Base-by-base conservation (phyloP, 2,888 invertebrate species). In the Pyrochroa serraticornis region DNA sequence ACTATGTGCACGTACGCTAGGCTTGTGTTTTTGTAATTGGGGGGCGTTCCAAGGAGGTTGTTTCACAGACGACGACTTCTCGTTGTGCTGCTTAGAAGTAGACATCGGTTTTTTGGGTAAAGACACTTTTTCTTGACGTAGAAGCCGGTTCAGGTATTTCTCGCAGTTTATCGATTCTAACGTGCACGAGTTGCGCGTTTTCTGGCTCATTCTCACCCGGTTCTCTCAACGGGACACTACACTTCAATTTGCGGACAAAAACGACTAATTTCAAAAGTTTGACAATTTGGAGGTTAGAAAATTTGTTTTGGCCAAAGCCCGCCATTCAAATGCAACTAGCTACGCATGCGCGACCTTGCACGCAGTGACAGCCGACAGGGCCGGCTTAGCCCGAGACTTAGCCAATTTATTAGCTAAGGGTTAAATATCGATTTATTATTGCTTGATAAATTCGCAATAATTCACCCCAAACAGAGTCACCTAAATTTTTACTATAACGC, bases 241-340 rank as follows among this genome's bases (percentile, higher is more conserved):
- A 22, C 22, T 22, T 22, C 22, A 22, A 22, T 22, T 22, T 22
- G 22, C 5, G 22, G 22, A 22, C 22, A 22, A 22, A 22, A 22
- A 22, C 22, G 22, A 5, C 3, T 22, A 47, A 44, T 12, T 32
- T n/a, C 13, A 42, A 45, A 45, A 33, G 33, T 43, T 48, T 55
- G 54, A 55, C 54, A 14, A 5, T 22, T 55, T 55, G 36, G 48
- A 66, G 68, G 68, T 68, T 68, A 67, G 62, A 49, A 62, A 22
- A 38, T 37, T 63, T 65, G 63, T 63, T 65, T 65, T 48, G 48
- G 57, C 35, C 58, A 52, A 53, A 61, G 62, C 65, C 57, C 59
- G 63, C 63, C 63, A 54, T 51, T 50, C 39, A 37, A 30, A 13
- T 47, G 32, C 50, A 12, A 31, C n/a, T 7, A 1, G n/a, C 30